These are phyloP conservation scores for Rynchops niger DNA, from an alignment of 2,113 vertebrate genomes.

Conservation along the genomic window DNA sequence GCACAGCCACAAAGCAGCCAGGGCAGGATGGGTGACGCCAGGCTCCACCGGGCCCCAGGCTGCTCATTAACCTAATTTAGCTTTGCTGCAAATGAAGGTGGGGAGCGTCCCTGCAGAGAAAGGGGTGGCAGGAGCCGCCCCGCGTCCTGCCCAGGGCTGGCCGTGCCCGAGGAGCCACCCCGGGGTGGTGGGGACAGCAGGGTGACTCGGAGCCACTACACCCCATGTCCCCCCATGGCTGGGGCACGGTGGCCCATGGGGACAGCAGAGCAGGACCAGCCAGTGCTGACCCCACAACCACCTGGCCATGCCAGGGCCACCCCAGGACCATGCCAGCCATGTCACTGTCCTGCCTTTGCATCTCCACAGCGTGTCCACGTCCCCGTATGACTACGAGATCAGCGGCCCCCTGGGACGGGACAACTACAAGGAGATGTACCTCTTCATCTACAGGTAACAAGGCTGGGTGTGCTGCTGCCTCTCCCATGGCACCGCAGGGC, in stretches of 20 bases:
- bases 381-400: conserved; percentile 74
- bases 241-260: too few relatives aligned
- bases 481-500: conserved; percentile 40
- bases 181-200: not conserved
- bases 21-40: not conserved
- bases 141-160: rapidly evolving
- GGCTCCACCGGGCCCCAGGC: not conserved
- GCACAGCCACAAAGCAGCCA: not conserved
- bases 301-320: not conserved
- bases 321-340: not conserved
- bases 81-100: not conserved
- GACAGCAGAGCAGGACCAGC: not conserved
- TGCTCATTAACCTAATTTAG: conserved; percentile 46
- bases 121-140: not conserved
- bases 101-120: not conserved
- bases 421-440: conserved; percentile 89
- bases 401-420: conserved; percentile 86
- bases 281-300: rapidly evolving
- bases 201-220: not conserved
- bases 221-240: rapidly evolving
- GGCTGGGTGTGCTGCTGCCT: conserved; percentile 74
- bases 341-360: not conserved
- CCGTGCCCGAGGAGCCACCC: not conserved
- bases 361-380: conserved; percentile 62
- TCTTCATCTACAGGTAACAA: conserved; percentile 88